Evolutionary conservation across 2,797 vertebrate genomes (phyloP), one percentile per base, ranked within the genome.

Genomic region (Peromyscus aztecus): DNA sequence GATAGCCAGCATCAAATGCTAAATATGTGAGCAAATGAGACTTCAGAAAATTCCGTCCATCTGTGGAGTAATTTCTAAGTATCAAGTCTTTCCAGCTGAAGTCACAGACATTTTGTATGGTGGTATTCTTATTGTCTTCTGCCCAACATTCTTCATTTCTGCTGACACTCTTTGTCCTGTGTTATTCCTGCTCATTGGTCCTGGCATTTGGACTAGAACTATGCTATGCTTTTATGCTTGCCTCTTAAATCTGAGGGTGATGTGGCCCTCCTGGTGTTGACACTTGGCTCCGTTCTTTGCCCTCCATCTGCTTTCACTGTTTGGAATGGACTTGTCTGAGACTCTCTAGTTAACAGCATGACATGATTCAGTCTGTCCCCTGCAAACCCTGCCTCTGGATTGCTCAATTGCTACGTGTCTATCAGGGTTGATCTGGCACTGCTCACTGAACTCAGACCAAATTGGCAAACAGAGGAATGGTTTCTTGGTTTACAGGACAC

Each of bases 31-130:
- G 76, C 49, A 40, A 80, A 24, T 0, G 37, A 55, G 86, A 55
- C 34, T 77, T 90, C 29, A 76, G 52, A 52, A 77, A 76, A 96
- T 43, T 94, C 73, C 14, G 24, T 59, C 75, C 90, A 84, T 87
- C 52, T 67, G 31, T 43, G 29, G 17, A 52, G 7, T 82, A n/a
- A 82, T 82, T 34, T 86, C 57, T 67, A 40, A 40, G 65, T 75
- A 52, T n/a, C 87, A 71, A 78, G 82, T 69, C 31, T 80, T 94
- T 61, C 55, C 52, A 61, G 59, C 40, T 93, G 75, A 80, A 73
- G 31, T 67, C 31, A 29, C 61, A 82, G 78, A 91, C 27, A 31
- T n/a, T n/a, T 75, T 69, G 46, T 57, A 21, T 31, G 77, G 40
- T 57, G 95, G 19, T 16, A 49, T 82, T 78, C 52, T 86, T 76